These are phyloP conservation scores for Speoplatyrhinus poulsoni DNA, from an alignment of 2,113 vertebrate genomes.

Conservation along the genomic window DNA sequence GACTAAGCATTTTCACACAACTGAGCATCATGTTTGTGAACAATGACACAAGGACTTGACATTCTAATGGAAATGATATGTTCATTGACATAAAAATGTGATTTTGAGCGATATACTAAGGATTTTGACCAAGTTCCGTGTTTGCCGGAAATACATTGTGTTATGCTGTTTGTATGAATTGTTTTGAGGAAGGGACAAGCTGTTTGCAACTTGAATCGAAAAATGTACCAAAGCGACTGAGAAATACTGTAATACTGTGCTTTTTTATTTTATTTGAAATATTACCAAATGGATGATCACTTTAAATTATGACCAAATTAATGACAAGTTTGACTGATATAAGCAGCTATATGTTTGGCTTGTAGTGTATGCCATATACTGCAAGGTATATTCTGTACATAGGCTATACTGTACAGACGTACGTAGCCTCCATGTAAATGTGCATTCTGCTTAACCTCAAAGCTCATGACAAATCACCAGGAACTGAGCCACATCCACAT, in stretches of 20 bases:
- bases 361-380: background rate
- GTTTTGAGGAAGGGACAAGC: no score
- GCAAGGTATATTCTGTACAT: background rate
- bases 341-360: background rate
- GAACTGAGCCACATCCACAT: conserved; percentile 45
- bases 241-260: background rate
- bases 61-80: no score
- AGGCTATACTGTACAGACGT: background rate
- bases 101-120: no score
- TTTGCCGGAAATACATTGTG: no score
- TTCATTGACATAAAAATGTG: no score
- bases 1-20: no score
- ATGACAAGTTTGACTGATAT: conserved; percentile 1
- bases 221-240: no score
- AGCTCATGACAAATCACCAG: conserved; percentile 48
- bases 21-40: no score
- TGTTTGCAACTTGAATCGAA: no score
- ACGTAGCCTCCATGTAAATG: background rate
- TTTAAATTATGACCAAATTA: background rate
- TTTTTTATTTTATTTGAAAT: background rate
- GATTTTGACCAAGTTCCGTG: no score
- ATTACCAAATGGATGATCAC: background rate
- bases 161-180: no score
- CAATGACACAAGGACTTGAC: no score
- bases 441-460: conserved; percentile 44